phyloP scores from a whole-genome alignment of 2,888 invertebrate genomes.

The Scaptomyza reducta region DNA sequence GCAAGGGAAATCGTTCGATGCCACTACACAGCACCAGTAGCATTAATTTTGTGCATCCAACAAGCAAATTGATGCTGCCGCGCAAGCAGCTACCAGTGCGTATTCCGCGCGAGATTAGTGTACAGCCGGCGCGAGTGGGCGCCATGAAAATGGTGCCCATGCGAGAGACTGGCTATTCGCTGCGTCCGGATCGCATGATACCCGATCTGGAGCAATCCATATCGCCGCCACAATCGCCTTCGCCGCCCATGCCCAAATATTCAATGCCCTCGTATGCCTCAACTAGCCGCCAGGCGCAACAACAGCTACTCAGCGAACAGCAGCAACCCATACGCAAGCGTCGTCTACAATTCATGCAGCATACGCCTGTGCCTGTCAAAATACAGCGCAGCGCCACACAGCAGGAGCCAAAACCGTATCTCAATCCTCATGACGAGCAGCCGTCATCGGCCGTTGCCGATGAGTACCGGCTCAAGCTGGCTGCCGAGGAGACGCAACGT shows the following conservation, averaged over 20 bases:
- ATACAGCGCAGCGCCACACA: slow-evolving; percentile 59
- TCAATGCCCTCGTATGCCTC: slow-evolving; percentile 41
- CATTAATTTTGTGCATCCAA: slow-evolving; percentile 66
- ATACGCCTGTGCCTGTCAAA: slow-evolving; percentile 56
- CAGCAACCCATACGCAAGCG: slow-evolving; percentile 50
- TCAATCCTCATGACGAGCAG: slow-evolving; percentile 16
- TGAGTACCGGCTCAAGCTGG: neutral
- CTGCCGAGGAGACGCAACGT: slow-evolving; percentile 26
- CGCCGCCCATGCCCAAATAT: slow-evolving; percentile 47
- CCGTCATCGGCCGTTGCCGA: slow-evolving; percentile 25
- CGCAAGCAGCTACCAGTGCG: slow-evolving; percentile 60
- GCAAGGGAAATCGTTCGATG: slow-evolving; percentile 47
- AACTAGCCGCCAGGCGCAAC: slow-evolving; percentile 61
- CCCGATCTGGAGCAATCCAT: slow-evolving; percentile 72
- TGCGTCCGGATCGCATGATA: slow-evolving; percentile 76
- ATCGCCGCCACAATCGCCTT: slow-evolving; percentile 73
- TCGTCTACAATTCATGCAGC: slow-evolving; percentile 36
- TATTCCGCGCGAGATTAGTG: slow-evolving; percentile 59
- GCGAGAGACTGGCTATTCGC: slow-evolving; percentile 73
- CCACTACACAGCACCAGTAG: slow-evolving; percentile 58
- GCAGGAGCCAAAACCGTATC: slow-evolving; percentile 23
- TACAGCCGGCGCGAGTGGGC: slow-evolving; percentile 62
- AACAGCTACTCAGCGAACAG: slow-evolving; percentile 29
- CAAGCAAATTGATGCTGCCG: slow-evolving; percentile 70
- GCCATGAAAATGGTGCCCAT: slow-evolving; percentile 70